Evolutionary conservation across 1,140 invertebrate species (phyloP).

Genomic region (Temnothorax longispinosus): DNA sequence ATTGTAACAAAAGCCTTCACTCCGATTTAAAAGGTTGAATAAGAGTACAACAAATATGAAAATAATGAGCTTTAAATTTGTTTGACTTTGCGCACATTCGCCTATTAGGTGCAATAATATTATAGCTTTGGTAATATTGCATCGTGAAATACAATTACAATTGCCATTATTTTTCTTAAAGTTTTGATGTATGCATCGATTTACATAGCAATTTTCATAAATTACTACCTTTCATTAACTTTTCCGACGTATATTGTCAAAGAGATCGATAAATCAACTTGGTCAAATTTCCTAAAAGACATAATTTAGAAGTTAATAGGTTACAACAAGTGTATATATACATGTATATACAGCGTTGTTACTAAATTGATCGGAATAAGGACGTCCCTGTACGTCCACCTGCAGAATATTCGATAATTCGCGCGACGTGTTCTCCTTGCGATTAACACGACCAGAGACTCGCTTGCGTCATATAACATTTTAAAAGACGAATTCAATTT

Average conservation of each 20-base stretch:
- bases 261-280: conserved; percentile 8
- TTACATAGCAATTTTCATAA: not conserved
- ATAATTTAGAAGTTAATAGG: conserved; percentile 21
- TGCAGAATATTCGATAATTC: conserved; percentile 16
- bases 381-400: not conserved
- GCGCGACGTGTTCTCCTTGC: not conserved
- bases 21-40: not conserved
- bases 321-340: not conserved
- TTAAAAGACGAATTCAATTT: conserved; percentile 19
- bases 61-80: not conserved
- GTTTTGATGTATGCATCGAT: not conserved
- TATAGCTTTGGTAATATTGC: not conserved
- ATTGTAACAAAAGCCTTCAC: not conserved
- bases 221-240: not conserved
- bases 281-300: conserved; percentile 33
- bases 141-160: not conserved
- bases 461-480: not conserved
- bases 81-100: not conserved
- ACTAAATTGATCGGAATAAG: conserved; percentile 25
- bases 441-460: not conserved
- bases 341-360: not conserved
- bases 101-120: not conserved
- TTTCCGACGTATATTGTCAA: not conserved
- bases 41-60: not conserved
- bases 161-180: not conserved